phyloP scores from a whole-genome alignment of 2,797 vertebrate species.

The Gadopsis marmoratus region DNA sequence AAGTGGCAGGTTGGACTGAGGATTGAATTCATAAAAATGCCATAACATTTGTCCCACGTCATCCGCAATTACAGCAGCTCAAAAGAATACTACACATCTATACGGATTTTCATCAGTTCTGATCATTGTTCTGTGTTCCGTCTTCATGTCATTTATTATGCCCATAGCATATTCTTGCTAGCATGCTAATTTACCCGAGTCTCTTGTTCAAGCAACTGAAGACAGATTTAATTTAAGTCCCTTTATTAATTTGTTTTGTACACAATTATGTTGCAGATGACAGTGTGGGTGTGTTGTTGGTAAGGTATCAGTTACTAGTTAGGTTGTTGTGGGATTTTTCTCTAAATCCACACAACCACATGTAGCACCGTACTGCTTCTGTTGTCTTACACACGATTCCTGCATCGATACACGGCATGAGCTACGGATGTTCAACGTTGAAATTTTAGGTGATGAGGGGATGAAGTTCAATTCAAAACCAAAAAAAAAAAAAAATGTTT shows the following conservation, averaged over 20 bases:
- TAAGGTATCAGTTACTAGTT: neutral
- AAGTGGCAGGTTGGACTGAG: neutral
- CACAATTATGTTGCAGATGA: neutral
- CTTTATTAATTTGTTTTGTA: conserved; percentile 5
- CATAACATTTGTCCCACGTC: neutral
- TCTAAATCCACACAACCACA: neutral
- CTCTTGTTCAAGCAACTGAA: neutral
- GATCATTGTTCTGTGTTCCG: neutral
- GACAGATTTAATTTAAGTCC: neutral
- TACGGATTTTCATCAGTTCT: no score
- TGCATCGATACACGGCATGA: neutral
- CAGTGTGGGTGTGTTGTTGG: conserved; percentile 12
- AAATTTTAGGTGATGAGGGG: neutral
- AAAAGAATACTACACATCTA: neutral
- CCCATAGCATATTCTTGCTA: neutral
- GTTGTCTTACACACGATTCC: no score
- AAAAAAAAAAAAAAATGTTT: no score
- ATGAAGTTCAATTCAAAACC: neutral
- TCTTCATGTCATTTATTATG: neutral
- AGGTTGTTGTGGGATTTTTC: neutral
- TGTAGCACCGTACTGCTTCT: neutral
- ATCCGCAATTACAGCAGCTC: neutral
- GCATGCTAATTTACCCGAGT: neutral
- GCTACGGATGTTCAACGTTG: neutral
- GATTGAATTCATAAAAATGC: neutral